Evolutionary conservation across 2,113 vertebrate species (phyloP).

Genomic region (Anguilla japonica): DNA sequence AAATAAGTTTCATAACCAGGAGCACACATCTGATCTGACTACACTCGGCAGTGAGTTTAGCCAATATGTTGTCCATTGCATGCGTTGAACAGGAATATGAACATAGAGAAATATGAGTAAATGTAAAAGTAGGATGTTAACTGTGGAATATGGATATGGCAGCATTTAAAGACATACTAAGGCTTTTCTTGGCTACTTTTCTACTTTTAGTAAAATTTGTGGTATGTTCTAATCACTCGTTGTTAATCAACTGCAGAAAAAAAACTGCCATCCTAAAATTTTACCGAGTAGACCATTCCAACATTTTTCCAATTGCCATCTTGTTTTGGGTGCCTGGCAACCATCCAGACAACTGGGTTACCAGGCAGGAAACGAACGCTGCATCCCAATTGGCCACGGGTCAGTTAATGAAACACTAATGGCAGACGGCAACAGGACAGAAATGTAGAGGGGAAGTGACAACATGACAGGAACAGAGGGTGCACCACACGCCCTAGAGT

Average conservation of each 20-base stretch:
- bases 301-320: neutral
- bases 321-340: neutral
- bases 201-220: neutral
- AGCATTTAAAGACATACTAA: constrained; percentile 35
- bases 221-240: neutral
- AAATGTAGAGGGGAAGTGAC: neutral
- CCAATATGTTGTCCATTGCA: constrained; percentile 73
- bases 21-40: constrained; percentile 81
- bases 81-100: constrained; percentile 60
- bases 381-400: no score
- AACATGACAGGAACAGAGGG: neutral
- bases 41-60: constrained; percentile 63
- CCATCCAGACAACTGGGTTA: neutral
- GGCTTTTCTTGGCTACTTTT: neutral
- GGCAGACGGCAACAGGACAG: neutral
- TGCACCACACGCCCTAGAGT: neutral
- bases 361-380: no score
- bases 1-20: constrained; percentile 91
- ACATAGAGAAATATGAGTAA: constrained; percentile 67
- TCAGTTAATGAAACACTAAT: neutral
- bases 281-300: neutral
- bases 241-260: neutral
- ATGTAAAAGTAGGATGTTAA: constrained; percentile 68
- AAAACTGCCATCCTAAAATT: neutral
- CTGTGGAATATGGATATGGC: constrained; percentile 61